Evolutionary conservation across 2,113 vertebrate species (phyloP).

Genomic region (human (Homo sapiens)): GRCh38 chrX:5392501-5393000

Average conservation of each 20-base stretch:
- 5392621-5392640: no score
- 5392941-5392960: neutral
- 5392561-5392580: no score
- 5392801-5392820: neutral
- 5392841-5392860: accelerated
- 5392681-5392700: neutral
- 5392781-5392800: no score
- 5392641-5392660: no score
- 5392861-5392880: neutral
- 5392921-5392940: no score
- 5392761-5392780: no score
- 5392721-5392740: neutral
- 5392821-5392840: neutral
- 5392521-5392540: no score
- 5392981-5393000: no score
- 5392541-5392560: no score
- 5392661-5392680: neutral
- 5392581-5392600: no score
- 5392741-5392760: neutral
- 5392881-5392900: neutral
- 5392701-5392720: neutral
- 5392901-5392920: accelerated
- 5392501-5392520: no score
- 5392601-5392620: no score
- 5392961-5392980: accelerated